Conservation (phyloP, 2,888 invertebrate species). For the Ichneumoninae sp. region DNA sequence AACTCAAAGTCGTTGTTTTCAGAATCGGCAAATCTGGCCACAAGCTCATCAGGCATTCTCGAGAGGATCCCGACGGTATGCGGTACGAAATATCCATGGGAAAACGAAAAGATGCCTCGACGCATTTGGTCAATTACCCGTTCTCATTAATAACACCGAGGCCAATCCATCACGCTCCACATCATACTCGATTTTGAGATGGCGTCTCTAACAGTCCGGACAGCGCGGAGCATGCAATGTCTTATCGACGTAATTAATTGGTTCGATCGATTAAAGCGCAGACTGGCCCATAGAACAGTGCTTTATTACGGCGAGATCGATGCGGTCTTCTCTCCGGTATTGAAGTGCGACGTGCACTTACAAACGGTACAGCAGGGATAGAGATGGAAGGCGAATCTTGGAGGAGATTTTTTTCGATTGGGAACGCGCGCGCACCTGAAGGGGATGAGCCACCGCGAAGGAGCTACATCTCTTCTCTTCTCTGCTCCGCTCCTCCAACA, state of each 20-base stretch:
- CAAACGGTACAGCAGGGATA: not conserved
- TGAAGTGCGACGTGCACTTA: not conserved
- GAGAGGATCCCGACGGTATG: constrained; percentile 9
- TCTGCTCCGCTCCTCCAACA: constrained; percentile 27
- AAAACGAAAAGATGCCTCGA: constrained; percentile 22
- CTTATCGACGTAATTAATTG: constrained; percentile 44
- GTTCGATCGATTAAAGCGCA: constrained; percentile 30
- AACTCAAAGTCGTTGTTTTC: not conserved
- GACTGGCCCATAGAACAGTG: constrained; percentile 4
- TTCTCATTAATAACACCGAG: constrained; percentile 49
- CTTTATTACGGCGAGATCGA: constrained; percentile 26
- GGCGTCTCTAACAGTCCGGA: constrained; percentile 8
- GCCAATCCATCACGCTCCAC: constrained; percentile 20
- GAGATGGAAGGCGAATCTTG: constrained; percentile 23
- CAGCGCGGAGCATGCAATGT: not conserved
- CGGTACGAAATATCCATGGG: not conserved
- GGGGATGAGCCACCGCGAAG: constrained; percentile 51
- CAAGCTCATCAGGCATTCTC: constrained; percentile 21
- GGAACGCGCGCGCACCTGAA: not conserved
- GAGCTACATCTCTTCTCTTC: constrained; percentile 29
- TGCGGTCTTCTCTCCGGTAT: constrained; percentile 1
- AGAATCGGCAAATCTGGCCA: constrained; percentile 19
- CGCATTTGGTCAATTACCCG: constrained; percentile 52
- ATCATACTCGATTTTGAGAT: constrained; percentile 40
- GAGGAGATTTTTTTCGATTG: constrained; percentile 14